Conservation (phyloP, 2,113 vertebrate genomes). For the Eubucco bourcierii region DNA sequence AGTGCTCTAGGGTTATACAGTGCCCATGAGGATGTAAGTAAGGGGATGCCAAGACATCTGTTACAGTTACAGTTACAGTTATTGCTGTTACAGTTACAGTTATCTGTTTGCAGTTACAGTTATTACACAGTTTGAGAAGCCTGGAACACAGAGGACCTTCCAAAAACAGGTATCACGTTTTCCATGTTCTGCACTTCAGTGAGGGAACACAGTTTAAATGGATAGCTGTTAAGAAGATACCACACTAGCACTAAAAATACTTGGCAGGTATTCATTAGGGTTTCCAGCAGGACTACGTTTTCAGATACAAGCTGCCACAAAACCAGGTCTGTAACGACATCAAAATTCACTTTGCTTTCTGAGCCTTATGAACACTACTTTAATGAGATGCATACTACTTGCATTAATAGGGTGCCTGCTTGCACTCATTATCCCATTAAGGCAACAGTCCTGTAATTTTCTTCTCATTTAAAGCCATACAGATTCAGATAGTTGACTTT, state of each 20-base stretch:
- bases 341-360: not conserved
- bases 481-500: not conserved
- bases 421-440: not conserved
- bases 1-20: not conserved
- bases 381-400: not conserved
- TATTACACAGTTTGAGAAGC: not conserved
- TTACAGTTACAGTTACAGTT: not conserved
- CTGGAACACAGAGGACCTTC: slow-evolving; percentile 3
- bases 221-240: not conserved
- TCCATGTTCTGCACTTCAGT: not conserved
- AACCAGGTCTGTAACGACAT: not conserved
- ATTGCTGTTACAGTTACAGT: not conserved
- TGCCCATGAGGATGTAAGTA: not conserved
- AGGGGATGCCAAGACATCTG: slow-evolving; percentile 16
- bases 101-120: no score
- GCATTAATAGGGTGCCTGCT: not conserved
- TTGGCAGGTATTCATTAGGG: not conserved
- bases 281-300: not conserved
- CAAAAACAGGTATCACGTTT: slow-evolving; percentile 1
- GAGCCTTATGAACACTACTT: not conserved
- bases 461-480: not conserved
- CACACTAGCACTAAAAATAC: not conserved
- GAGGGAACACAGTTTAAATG: not conserved
- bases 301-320: not conserved
- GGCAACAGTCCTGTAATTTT: not conserved